These are phyloP conservation scores for Salvator merianae DNA, from an alignment of 2,113 vertebrate species.

Conservation along the genomic window DNA sequence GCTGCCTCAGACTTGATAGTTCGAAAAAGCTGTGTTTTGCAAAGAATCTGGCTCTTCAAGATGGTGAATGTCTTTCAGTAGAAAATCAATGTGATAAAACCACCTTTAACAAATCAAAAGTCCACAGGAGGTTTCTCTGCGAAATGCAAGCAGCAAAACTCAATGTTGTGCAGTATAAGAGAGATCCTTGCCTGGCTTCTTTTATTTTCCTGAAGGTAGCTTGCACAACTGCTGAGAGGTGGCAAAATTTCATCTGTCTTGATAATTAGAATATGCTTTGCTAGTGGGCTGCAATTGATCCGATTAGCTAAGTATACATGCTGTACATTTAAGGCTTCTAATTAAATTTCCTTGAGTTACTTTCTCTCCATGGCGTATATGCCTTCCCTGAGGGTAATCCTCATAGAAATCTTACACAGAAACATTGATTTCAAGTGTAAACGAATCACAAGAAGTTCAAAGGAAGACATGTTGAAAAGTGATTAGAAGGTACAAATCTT, in stretches of 20 bases:
- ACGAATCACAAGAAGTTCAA: constrained; percentile 29
- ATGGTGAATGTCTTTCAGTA: constrained; percentile 37
- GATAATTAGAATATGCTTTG: constrained; percentile 70
- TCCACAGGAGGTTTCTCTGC: constrained; percentile 53
- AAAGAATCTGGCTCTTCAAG: constrained; percentile 3
- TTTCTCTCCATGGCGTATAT: constrained; percentile 50
- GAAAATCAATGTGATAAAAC: constrained; percentile 53
- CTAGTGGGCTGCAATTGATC: constrained; percentile 68
- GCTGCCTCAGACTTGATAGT: constrained; percentile 7
- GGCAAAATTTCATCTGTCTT: constrained; percentile 68
- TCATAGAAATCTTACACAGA: constrained; percentile 43
- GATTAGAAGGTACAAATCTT: constrained; percentile 9
- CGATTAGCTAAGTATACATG: constrained; percentile 59
- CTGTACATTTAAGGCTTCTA: constrained; percentile 49
- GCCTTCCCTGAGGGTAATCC: constrained; percentile 22
- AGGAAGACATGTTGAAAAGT: constrained; percentile 28
- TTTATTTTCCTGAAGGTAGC: constrained; percentile 54
- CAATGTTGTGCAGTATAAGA: constrained; percentile 49
- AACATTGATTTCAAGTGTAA: constrained; percentile 40
- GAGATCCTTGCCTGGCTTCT: constrained; percentile 55
- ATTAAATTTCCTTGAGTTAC: constrained; percentile 53
- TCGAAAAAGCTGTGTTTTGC: neutral
- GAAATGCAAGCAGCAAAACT: constrained; percentile 58
- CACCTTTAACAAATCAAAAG: constrained; percentile 56
- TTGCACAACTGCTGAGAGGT: constrained; percentile 61